phyloP scores from a whole-genome alignment of 2,888 invertebrate genomes.

The Phalangium opilio region DNA sequence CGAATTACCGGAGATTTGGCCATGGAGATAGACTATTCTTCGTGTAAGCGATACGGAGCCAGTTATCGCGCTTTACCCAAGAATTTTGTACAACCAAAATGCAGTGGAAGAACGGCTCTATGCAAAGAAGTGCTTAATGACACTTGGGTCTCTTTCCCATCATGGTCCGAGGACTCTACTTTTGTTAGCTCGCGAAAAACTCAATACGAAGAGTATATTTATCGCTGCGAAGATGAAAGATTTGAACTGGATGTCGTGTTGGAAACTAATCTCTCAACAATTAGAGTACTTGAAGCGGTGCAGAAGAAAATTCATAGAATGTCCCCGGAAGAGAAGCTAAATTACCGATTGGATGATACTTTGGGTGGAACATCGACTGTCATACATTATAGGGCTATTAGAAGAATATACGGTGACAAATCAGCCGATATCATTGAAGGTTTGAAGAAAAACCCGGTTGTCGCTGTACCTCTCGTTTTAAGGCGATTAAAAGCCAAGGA shows the following conservation, averaged over 20 bases:
- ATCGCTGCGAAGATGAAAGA: slow-evolving; percentile 91
- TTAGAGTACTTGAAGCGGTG: slow-evolving; percentile 78
- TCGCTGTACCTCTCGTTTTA: slow-evolving; percentile 84
- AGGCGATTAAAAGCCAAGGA: slow-evolving; percentile 78
- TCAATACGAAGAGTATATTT: slow-evolving; percentile 94
- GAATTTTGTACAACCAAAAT: slow-evolving; percentile 55
- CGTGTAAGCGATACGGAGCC: slow-evolving; percentile 87
- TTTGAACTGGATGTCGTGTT: slow-evolving; percentile 96
- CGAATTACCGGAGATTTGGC: slow-evolving; percentile 70
- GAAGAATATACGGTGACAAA: slow-evolving; percentile 50
- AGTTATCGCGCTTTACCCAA: slow-evolving; percentile 92
- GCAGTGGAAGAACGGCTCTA: slow-evolving; percentile 75
- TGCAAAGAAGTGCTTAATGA: slow-evolving; percentile 89
- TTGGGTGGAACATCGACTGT: slow-evolving; percentile 84
- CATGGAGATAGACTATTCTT: slow-evolving; percentile 80
- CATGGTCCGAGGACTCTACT: slow-evolving; percentile 98
- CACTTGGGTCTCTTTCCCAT: slow-evolving; percentile 96
- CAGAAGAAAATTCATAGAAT: slow-evolving; percentile 77
- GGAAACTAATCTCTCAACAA: slow-evolving; percentile 88
- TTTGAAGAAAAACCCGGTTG: slow-evolving; percentile 78
- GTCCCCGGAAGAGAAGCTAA: slow-evolving; percentile 69
- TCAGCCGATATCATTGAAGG: slow-evolving; percentile 80
- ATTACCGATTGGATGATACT: slow-evolving; percentile 76
- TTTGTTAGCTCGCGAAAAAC: slow-evolving; percentile 95
- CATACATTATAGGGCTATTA: slow-evolving; percentile 77